Evolutionary conservation across 2,888 invertebrate species (phyloP).

Genomic region (Halocaridina rubra): DNA sequence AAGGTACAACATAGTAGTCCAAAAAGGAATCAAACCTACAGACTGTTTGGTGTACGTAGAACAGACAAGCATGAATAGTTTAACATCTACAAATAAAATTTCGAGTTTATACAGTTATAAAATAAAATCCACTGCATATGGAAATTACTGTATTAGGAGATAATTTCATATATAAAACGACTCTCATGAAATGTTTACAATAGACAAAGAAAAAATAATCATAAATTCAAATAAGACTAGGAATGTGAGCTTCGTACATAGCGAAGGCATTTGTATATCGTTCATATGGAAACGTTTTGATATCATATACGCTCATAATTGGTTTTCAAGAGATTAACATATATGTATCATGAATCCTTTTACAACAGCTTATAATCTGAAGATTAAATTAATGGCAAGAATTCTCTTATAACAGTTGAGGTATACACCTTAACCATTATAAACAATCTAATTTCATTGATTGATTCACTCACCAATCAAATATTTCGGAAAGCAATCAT

Average conservation of each 20-base stretch:
- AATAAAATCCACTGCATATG: conserved; percentile 34
- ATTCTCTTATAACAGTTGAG: no score
- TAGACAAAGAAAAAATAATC: conserved; percentile 29
- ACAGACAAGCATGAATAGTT: background rate
- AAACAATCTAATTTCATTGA: no score
- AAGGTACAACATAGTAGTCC: conserved; percentile 46
- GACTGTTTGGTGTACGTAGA: background rate
- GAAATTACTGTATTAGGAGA: conserved; percentile 50
- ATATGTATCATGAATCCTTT: no score
- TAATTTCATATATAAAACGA: conserved; percentile 40
- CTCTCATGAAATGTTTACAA: conserved; percentile 22
- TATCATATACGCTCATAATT: background rate
- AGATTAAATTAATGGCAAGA: no score
- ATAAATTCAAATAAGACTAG: conserved; percentile 52
- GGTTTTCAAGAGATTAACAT: no score
- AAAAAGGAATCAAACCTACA: conserved; percentile 25
- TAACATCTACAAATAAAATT: conserved; percentile 25
- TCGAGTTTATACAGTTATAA: conserved; percentile 32
- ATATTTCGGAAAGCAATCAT: no score
- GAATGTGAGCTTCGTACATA: conserved; percentile 43
- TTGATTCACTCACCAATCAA: no score
- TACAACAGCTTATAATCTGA: no score
- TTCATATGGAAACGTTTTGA: background rate
- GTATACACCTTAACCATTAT: no score
- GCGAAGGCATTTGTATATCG: background rate